Evolutionary conservation across 2,113 vertebrate species (phyloP), one percentile per base, ranked within the genome.

Genomic region (Perccottus glenii): DNA sequence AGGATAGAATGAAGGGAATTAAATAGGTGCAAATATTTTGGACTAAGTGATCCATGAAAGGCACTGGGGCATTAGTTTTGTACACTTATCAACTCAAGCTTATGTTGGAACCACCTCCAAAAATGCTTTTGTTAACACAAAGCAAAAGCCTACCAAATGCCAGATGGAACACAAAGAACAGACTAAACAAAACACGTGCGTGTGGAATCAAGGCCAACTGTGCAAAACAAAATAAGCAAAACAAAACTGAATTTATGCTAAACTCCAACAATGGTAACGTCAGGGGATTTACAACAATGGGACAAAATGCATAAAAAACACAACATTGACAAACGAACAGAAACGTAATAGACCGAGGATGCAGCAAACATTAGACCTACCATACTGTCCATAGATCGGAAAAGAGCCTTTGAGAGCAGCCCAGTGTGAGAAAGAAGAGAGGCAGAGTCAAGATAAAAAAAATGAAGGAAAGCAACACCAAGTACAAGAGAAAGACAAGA

Each of bases 381-480:
- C 96, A 87, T 96, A 98, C 53, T 95, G 96, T 89, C 96, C 96
- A 64, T 96, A 98, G 12, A 93, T 94, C 58, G 94, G 95, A 91
- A 96, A 94, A 75, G 94, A 95, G 92, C 93, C 92, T 88, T 86
- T 93, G 85, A 89, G 77, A 85, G 93, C 86, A 81, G 46, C 47
- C 58, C 40, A 83, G 85, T 60, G 78, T 83, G 38, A 82, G 72
- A 74, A 51, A 46, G 57, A 57, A 71, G 45, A 64, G 33, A 73
- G 43, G 73, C 14, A 71, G 64, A 66, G 63, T 76, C 55, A 68
- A 72, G 70, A 47, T 67, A 67, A 79, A n/a, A n/a, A n/a, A 81
- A 70, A 64, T n/a, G 50, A 60, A 67, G 59, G 36, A 64, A 63
- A 0, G 63, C 72, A 60, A 64, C 46, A 67, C 4, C 71, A 47